A percentile compares a stretch with the other conserved stretches of the same genome.
phyloP scores from a whole-genome alignment of 2,888 invertebrate genomes.

The Xiphydria camelus region DNA sequence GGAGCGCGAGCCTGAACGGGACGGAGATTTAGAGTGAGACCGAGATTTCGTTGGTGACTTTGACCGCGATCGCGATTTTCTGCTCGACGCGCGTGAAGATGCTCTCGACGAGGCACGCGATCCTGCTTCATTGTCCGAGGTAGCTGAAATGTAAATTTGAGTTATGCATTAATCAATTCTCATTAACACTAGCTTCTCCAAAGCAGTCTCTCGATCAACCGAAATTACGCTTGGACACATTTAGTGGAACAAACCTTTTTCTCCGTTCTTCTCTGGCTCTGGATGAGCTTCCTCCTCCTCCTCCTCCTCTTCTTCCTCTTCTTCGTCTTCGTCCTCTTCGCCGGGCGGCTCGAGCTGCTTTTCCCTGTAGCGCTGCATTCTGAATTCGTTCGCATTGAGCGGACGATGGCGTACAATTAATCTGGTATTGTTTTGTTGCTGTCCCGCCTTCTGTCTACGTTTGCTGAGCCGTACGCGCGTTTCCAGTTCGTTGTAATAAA shows the following conservation, averaged over 20 bases:
- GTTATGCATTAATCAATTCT: background rate
- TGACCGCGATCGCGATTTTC: conserved; percentile 44
- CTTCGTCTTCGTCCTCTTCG: conserved; percentile 70
- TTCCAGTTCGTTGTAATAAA: conserved; percentile 94
- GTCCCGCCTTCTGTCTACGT: conserved; percentile 78
- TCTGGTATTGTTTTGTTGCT: conserved; percentile 74
- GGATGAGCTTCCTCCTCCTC: conserved; percentile 60
- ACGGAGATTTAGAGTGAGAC: conserved; percentile 35
- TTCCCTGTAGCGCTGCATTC: conserved; percentile 84
- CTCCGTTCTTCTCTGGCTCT: conserved; percentile 47
- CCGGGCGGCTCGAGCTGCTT: conserved; percentile 86
- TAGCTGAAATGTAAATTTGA: conserved; percentile 38
- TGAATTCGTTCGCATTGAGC: conserved; percentile 80
- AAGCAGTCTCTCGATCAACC: background rate
- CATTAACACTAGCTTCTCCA: conserved; percentile 4
- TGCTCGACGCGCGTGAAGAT: conserved; percentile 51
- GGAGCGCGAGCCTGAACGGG: conserved; percentile 40
- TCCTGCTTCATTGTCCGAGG: conserved; percentile 52
- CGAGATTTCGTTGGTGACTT: conserved; percentile 45
- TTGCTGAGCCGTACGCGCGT: conserved; percentile 94
- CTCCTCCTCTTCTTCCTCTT: conserved; percentile 68
- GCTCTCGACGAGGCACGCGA: conserved; percentile 58
- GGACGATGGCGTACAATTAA: conserved; percentile 90
- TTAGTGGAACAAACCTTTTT: conserved; percentile 39
- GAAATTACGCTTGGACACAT: background rate